Base-by-base conservation (phyloP, 2,113 vertebrate species). In the Ursus arctos region DNA sequence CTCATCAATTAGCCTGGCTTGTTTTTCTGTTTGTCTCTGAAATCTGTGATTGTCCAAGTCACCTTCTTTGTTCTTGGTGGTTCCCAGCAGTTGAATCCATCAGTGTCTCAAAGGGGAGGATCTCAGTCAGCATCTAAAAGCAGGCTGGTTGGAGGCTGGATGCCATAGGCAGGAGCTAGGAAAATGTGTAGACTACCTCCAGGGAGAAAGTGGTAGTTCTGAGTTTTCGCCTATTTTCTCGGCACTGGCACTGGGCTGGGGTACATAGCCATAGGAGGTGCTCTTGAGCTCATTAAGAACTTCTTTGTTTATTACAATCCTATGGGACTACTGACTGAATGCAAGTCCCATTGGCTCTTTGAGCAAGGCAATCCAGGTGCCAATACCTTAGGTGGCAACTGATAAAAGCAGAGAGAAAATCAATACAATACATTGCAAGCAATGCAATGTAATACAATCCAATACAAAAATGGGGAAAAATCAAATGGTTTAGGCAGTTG, bases 371-470 rank as follows among this genome's bases (percentile, higher is more conserved):
- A 16, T 47, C 72, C 72, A 76, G 43, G 72, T 47, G 43, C 7
- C 24, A 13, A 28, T 76, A 43, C 47, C 14, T 76, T 47, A 2
- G 24, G 43, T 31, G 26, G 72, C 43, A 49, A 47, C 6, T 90
- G 28, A 79, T 55, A 79, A 85, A 96, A 90, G 61, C 71, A 85
- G 79, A 80, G 72, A n/a, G 24, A 77, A 84, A 93, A 93, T 80
- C 51, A 79, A 33, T 21, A 43, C 24, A 47, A 24, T 67, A 84
- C 28, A 59, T 0, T 74, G 33, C 13, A 82, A 55, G 24, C n/a
- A 22, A 33, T 43, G 16, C 33, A 80, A 43, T 79, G 40, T 11
- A 10, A 24, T 88, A 28, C 1, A n/a, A 57, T 84, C 76, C 24
- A 76, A 36, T 47, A 49, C 13, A 79, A 90, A 92, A 96, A 33